Evolutionary conservation across 2,113 vertebrate genomes (phyloP).

Genomic region (Orientallactaga bullata): DNA sequence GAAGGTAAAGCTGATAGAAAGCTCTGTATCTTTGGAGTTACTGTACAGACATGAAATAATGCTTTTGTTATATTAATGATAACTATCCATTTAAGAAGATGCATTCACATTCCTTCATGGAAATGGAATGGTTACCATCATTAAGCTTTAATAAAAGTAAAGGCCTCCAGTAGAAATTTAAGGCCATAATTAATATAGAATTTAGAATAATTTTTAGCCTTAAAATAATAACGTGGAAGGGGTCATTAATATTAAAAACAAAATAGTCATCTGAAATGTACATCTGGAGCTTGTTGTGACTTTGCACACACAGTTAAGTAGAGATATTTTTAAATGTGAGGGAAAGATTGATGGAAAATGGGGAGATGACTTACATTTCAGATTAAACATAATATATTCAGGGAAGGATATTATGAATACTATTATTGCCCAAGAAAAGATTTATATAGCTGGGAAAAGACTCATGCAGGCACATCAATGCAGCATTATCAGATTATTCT

Average conservation of each 20-base stretch:
- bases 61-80: background rate
- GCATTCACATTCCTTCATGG: background rate
- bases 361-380: conserved; percentile 59
- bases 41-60: background rate
- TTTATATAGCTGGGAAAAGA: conserved; percentile 78
- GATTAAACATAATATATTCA: conserved; percentile 73
- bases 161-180: background rate
- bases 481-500: conserved; percentile 73
- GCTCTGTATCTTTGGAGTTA: background rate
- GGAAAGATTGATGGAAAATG: conserved; percentile 60
- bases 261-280: conserved; percentile 25
- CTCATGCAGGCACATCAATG: conserved; percentile 72
- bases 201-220: conserved; percentile 37
- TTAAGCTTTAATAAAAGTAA: conserved; percentile 28
- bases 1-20: no score
- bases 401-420: conserved; percentile 59
- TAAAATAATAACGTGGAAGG: conserved; percentile 48
- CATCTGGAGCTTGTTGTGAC: conserved; percentile 33
- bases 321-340: conserved; percentile 65
- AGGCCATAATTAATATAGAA: conserved; percentile 46
- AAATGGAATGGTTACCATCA: conserved; percentile 35
- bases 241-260: conserved; percentile 16
- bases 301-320: conserved; percentile 43
- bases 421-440: conserved; percentile 72
- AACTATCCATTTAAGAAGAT: background rate